Evolutionary conservation across 2,888 invertebrate species (phyloP).

Genomic region (Punctoribates punctum): DNA sequence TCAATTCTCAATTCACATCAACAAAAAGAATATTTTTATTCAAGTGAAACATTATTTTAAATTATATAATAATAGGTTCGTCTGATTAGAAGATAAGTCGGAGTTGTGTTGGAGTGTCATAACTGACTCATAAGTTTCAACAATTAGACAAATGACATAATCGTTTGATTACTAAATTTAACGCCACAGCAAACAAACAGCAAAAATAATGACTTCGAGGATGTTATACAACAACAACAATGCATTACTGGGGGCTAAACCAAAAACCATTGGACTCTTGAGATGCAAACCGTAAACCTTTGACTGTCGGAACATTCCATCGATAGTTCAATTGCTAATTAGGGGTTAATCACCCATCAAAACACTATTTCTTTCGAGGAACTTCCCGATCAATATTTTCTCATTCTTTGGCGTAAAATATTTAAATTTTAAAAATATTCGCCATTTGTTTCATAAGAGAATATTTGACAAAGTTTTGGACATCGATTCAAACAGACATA

Average conservation of each 20-base stretch:
- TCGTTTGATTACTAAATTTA: background rate
- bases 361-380: constrained; percentile 5
- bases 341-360: constrained; percentile 34
- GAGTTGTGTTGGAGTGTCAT: background rate
- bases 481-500: background rate
- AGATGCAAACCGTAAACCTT: background rate
- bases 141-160: constrained; percentile 8
- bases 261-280: background rate
- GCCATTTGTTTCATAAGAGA: too few relatives aligned
- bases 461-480: too few relatives aligned
- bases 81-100: constrained; percentile 8
- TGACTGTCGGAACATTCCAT: constrained; percentile 5
- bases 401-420: background rate
- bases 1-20: too few relatives aligned
- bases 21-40: too few relatives aligned
- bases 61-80: background rate
- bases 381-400: background rate
- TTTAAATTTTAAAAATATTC: too few relatives aligned
- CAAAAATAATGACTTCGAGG: too few relatives aligned
- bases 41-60: background rate
- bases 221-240: background rate
- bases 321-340: background rate
- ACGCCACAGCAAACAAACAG: background rate
- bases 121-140: background rate
- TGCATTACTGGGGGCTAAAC: background rate